These are phyloP conservation scores for Drosophila simulans DNA, from an alignment of 1,140 invertebrate species.

Conservation along the genomic window DNA sequence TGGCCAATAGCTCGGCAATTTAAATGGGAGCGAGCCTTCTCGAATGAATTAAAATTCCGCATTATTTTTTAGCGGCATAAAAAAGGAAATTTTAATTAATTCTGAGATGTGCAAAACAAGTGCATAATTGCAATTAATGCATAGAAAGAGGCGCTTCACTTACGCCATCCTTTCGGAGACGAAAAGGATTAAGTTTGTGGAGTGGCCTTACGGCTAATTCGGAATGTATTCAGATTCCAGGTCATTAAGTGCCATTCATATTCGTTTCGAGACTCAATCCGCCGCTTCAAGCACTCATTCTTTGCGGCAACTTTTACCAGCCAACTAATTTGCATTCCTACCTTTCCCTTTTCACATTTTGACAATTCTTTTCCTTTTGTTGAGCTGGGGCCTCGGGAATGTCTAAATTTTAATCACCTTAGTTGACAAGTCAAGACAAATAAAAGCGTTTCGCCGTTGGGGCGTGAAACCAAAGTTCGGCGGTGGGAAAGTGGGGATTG, in stretches of 20 bases:
- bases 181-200: conserved; percentile 9
- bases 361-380: conserved; percentile 34
- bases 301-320: conserved; percentile 15
- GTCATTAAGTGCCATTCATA: conserved; percentile 45
- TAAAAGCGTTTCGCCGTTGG: conserved; percentile 65
- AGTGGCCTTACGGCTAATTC: conserved; percentile 38
- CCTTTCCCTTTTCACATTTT: conserved; percentile 15
- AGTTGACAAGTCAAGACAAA: conserved; percentile 76
- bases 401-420: conserved; percentile 75
- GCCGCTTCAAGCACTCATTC: conserved; percentile 29
- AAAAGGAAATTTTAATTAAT: conserved; percentile 15
- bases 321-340: conserved; percentile 43
- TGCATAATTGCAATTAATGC: conserved; percentile 36
- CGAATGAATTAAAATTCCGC: conserved; percentile 21
- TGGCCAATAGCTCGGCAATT: conserved; percentile 1
- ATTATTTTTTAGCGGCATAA: conserved; percentile 9
- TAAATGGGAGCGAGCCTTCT: conserved; percentile 1
- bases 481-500: conserved; percentile 10
- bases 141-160: conserved; percentile 28
- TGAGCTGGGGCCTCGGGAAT: conserved; percentile 29
- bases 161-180: conserved; percentile 21
- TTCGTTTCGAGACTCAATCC: conserved; percentile 19
- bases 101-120: conserved; percentile 18
- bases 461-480: conserved; percentile 55
- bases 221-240: conserved; percentile 33